phyloP scores from a whole-genome alignment of 1,140 invertebrate genomes.

The Argopecten irradians region DNA sequence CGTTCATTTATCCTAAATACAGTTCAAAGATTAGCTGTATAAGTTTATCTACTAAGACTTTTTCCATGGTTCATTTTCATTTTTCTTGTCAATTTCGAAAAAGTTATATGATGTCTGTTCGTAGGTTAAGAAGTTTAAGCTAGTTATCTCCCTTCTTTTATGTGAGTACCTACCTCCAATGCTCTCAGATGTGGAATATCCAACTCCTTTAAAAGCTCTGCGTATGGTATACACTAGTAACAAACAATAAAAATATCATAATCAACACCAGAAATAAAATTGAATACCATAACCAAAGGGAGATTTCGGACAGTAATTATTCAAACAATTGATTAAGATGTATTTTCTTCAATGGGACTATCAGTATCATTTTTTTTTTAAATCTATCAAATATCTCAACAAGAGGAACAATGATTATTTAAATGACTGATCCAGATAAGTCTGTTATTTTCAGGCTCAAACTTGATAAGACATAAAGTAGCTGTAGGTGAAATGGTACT shows the following conservation, averaged over 20 bases:
- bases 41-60: not conserved
- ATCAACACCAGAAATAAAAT: not conserved
- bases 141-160: not conserved
- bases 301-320: not conserved
- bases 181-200: slow-evolving; percentile 95
- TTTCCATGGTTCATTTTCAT: not conserved
- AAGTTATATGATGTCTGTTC: not conserved
- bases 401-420: too few relatives aligned
- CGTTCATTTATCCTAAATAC: too few relatives aligned
- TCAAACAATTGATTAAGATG: slow-evolving; percentile 78
- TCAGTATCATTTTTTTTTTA: too few relatives aligned
- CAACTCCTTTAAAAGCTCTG: slow-evolving; percentile 88
- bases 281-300: not conserved
- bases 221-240: slow-evolving; percentile 90
- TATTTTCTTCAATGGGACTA: too few relatives aligned
- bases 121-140: not conserved
- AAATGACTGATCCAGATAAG: too few relatives aligned
- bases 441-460: too few relatives aligned
- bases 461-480: too few relatives aligned
- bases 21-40: too few relatives aligned
- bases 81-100: not conserved
- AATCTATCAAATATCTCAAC: too few relatives aligned
- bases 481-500: too few relatives aligned
- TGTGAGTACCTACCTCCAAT: slow-evolving; percentile 82
- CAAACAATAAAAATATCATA: slow-evolving; percentile 58